These are phyloP conservation scores for Zygaena filipendulae DNA, from an alignment of 2,888 invertebrate genomes.

Conservation along the genomic window DNA sequence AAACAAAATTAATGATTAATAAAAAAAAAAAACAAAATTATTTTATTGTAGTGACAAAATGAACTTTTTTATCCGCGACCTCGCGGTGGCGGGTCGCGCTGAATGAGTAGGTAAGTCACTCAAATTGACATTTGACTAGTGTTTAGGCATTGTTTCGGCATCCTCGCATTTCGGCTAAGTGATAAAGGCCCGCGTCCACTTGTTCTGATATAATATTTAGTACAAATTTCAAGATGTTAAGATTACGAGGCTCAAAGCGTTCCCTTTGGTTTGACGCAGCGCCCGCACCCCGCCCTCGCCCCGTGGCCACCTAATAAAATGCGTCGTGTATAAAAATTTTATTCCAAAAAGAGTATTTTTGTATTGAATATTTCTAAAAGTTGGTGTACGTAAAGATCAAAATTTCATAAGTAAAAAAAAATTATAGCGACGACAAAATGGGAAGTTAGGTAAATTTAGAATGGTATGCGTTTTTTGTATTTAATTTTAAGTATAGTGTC, in stretches of 20 bases:
- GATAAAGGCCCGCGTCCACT: slow-evolving; percentile 59
- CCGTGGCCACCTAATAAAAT: slow-evolving; percentile 42
- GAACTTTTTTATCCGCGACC: slow-evolving; percentile 24
- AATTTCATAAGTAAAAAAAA: slow-evolving; percentile 70
- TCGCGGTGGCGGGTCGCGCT: slow-evolving; percentile 21
- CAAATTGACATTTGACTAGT: slow-evolving; percentile 52
- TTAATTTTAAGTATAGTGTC: slow-evolving; percentile 71
- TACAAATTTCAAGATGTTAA: slow-evolving; percentile 69
- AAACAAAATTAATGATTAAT: slow-evolving; percentile 50
- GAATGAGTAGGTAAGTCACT: slow-evolving; percentile 5
- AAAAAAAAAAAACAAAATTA: slow-evolving; percentile 55
- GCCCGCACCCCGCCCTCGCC: slow-evolving; percentile 38
- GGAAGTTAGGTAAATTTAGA: slow-evolving; percentile 65
- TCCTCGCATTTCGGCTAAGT: slow-evolving; percentile 70
- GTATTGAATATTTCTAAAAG: slow-evolving; percentile 72
- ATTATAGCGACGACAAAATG: slow-evolving; percentile 63
- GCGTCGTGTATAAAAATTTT: slow-evolving; percentile 67
- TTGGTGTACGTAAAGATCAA: slow-evolving; percentile 70
- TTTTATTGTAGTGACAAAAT: slow-evolving; percentile 39
- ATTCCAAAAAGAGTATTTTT: slow-evolving; percentile 71
- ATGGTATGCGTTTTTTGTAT: slow-evolving; percentile 69
- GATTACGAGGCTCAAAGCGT: slow-evolving; percentile 69
- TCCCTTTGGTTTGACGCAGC: slow-evolving; percentile 49
- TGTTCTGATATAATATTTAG: slow-evolving; percentile 66
- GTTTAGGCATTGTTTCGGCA: slow-evolving; percentile 66